Percentiles rank a stretch among this genome's conserved stretches.
Evolutionary conservation across 1,140 invertebrate species (phyloP).

Genomic region (Lasaia peninsularis): DNA sequence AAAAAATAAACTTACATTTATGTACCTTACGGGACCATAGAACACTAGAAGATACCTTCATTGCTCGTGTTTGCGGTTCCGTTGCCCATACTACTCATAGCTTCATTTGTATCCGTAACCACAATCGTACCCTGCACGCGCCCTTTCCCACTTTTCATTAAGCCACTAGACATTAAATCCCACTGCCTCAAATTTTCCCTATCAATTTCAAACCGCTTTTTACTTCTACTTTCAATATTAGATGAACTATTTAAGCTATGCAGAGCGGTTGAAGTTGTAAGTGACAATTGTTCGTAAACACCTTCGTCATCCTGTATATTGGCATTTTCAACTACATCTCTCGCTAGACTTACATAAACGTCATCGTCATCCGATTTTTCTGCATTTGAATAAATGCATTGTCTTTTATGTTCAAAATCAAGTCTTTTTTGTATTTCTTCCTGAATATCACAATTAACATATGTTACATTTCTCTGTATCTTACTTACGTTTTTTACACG

Average conservation of each 20-base stretch:
- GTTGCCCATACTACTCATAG: constrained; percentile 57
- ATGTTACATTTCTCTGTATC: constrained; percentile 83
- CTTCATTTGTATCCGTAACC: constrained; percentile 62
- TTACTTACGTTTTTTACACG: constrained; percentile 58
- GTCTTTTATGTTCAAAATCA: constrained; percentile 28
- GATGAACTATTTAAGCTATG: constrained; percentile 14
- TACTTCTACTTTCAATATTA: constrained; percentile 31
- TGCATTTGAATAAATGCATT: constrained; percentile 23
- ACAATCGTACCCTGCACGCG: constrained; percentile 68
- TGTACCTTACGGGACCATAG: constrained; percentile 61
- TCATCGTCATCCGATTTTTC: constrained; percentile 74
- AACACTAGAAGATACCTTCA: constrained; percentile 70
- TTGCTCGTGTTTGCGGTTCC: constrained; percentile 65
- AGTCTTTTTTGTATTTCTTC: constrained; percentile 40
- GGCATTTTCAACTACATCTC: constrained; percentile 38
- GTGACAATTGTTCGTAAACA: constrained; percentile 69
- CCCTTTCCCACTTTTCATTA: constrained; percentile 75
- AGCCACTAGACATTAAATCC: constrained; percentile 90
- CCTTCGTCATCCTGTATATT: constrained; percentile 57
- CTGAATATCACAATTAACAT: constrained; percentile 84
- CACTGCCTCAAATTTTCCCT: constrained; percentile 90
- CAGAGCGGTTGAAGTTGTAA: constrained; percentile 39
- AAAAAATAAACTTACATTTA: constrained; percentile 60
- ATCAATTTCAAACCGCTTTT: constrained; percentile 82
- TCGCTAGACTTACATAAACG: constrained; percentile 79